These are phyloP conservation scores for Seira sanloemensis DNA, from an alignment of 2,888 invertebrate genomes.

Conservation along the genomic window DNA sequence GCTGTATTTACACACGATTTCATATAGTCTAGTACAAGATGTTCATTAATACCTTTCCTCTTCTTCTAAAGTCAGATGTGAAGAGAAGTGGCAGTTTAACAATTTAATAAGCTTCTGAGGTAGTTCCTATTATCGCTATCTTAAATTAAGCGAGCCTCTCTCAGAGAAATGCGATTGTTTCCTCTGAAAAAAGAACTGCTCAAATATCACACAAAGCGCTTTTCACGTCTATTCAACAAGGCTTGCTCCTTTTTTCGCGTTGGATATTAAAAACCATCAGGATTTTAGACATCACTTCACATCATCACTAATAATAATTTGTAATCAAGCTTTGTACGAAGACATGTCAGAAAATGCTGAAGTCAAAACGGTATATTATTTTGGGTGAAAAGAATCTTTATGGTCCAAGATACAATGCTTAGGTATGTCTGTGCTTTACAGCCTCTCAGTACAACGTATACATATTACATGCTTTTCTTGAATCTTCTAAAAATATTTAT, in stretches of 20 bases:
- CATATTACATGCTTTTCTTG: too few species aligned
- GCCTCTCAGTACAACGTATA: too few species aligned
- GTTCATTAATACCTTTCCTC: not conserved
- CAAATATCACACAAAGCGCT: too few species aligned
- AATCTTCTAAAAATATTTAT: too few species aligned
- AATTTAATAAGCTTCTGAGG: constrained; percentile 23
- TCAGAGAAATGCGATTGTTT: not conserved
- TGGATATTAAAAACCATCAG: constrained; percentile 4
- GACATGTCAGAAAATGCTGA: not conserved
- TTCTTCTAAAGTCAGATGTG: not conserved
- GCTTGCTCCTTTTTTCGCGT: not conserved
- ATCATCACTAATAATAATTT: constrained; percentile 57
- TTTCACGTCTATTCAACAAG: too few species aligned
- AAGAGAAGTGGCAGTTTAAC: constrained; percentile 28
- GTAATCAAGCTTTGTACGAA: constrained; percentile 57
- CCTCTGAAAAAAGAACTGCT: not conserved
- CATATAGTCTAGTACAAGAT: not conserved
- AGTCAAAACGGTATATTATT: constrained; percentile 51
- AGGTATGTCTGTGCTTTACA: too few species aligned
- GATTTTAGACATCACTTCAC: constrained; percentile 10
- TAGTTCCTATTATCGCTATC: not conserved
- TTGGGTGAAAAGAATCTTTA: too few species aligned
- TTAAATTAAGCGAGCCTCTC: not conserved
- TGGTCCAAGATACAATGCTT: too few species aligned
- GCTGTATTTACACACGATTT: not conserved